Base-by-base conservation (phyloP, 2,888 invertebrate species). In the Nudaria mundana region DNA sequence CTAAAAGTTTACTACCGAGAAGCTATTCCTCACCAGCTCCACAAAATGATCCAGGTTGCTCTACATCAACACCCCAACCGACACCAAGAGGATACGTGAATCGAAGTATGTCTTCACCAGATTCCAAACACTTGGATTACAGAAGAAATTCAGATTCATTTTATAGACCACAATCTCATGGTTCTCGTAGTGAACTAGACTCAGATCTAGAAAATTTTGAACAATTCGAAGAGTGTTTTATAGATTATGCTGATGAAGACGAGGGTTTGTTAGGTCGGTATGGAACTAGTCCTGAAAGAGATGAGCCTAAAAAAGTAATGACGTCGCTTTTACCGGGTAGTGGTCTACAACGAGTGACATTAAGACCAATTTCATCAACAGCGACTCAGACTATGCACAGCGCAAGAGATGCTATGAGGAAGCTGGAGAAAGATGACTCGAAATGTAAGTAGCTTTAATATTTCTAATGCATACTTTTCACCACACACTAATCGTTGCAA, bases 231-330 rank as follows among this genome's bases (percentile, higher is more conserved):
- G 86, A 86, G 38, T 74, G 76, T 26, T 77, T 87, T 14, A 63
- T 88, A n/a, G 87, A 88, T 47, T 87, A 88, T 38, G 81, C 81
- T 6, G 86, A 86, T 45, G 72, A 78, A 26, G 84, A 85, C 23
- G 77, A 78, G 2, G 58, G 64, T 22, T 41, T 70, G 3, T 66
- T 78, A 13, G 68, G 71, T 12, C 71, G 73, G 15, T 81, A 76
- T 43, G 63, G 71, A 35, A 70, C 60, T 36, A 79, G 73, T 34
- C 74, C 80, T n/a, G 81, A 82, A 10, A 70, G 64, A 46, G 81
- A 82, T 0, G 76, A 77, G 34, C 84, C 87, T 0, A 81, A 71
- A 44, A 74, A 76, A 52, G 87, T 87, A 1, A 62, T 83, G 29
- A 72, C 89, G 0, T 62, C 82, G 0, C 50, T 89, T 33, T 54